A percentile compares a stretch with the other conserved stretches of the same genome.
These are phyloP conservation scores for Trypoxylon attenuatum DNA, from an alignment of 2,888 invertebrate species.

Conservation along the genomic window DNA sequence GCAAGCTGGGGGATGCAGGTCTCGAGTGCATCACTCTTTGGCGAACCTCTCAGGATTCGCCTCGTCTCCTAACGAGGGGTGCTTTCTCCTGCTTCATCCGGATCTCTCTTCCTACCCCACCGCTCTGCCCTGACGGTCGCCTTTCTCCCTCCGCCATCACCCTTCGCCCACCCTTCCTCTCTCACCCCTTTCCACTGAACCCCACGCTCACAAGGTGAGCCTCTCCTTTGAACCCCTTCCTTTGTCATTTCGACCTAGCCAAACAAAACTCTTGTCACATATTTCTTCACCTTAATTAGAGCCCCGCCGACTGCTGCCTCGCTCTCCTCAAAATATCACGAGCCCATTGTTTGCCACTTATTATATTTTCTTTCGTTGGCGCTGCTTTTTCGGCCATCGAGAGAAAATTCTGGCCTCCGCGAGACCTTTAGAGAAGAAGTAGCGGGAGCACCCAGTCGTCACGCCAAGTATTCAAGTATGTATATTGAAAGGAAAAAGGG, in stretches of 20 bases:
- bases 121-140: constrained; percentile 5
- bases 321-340: not conserved
- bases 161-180: constrained; percentile 8
- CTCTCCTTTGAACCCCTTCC: constrained; percentile 39
- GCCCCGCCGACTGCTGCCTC: constrained; percentile 33
- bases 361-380: not conserved
- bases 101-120: constrained; percentile 23
- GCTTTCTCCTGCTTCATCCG: constrained; percentile 22
- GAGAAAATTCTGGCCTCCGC: not conserved
- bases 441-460: not conserved
- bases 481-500: not conserved
- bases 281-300: constrained; percentile 42
- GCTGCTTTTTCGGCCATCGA: not conserved
- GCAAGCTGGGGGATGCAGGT: constrained; percentile 63
- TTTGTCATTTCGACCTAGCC: constrained; percentile 43
- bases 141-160: constrained; percentile 3
- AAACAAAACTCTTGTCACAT: constrained; percentile 35
- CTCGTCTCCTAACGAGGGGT: constrained; percentile 63
- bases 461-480: not conserved
- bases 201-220: constrained; percentile 25
- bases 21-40: constrained; percentile 71
- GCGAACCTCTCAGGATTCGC: constrained; percentile 69
- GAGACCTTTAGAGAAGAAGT: not conserved
- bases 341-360: not conserved
- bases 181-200: constrained; percentile 14